Conservation (phyloP, 2,888 invertebrate genomes). For the Ophonus ardosiacus region DNA sequence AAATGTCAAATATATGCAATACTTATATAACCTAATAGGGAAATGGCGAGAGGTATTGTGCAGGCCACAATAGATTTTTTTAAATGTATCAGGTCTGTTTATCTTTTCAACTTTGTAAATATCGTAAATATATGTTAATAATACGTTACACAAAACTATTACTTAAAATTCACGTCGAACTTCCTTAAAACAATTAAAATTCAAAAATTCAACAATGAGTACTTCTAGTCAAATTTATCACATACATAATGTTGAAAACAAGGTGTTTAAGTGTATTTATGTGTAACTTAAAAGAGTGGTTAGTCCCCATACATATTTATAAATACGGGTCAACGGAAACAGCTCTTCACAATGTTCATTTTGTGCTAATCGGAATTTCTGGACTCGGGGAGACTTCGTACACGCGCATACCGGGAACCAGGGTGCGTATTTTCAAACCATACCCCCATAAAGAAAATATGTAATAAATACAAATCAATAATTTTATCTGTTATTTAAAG, state of each 20-base stretch:
- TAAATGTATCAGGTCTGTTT: neutral
- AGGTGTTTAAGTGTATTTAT: constrained; percentile 12
- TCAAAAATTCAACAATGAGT: neutral
- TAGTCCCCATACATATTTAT: constrained; percentile 39
- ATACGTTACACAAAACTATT: neutral
- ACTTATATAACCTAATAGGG: too few relatives aligned
- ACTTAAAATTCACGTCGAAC: neutral
- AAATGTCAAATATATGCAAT: too few relatives aligned
- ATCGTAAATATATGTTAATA: neutral
- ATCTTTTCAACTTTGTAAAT: neutral
- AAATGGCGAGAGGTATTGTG: too few relatives aligned
- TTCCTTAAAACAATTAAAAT: neutral
- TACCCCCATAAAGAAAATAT: neutral
- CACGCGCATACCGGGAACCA: neutral
- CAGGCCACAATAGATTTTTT: too few relatives aligned
- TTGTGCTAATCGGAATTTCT: constrained; percentile 27
- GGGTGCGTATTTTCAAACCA: neutral
- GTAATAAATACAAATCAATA: neutral
- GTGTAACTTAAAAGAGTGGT: constrained; percentile 1
- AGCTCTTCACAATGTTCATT: neutral
- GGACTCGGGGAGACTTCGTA: neutral
- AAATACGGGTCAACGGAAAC: constrained; percentile 50
- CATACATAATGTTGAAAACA: neutral
- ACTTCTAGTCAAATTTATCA: constrained; percentile 8
- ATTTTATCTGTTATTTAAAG: neutral